Conservation (phyloP, 2,888 invertebrate species). For the Eupithecia dodoneata region DNA sequence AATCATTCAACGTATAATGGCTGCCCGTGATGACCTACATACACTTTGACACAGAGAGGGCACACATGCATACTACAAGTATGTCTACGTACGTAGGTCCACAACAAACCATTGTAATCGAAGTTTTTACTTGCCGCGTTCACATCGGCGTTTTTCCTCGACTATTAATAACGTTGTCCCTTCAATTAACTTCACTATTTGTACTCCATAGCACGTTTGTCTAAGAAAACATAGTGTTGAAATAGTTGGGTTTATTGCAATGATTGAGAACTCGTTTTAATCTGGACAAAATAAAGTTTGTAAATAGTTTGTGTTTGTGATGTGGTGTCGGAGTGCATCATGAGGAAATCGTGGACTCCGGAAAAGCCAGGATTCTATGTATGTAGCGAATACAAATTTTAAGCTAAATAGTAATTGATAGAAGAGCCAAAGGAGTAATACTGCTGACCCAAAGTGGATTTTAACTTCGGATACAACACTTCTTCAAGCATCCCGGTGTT, state of each 20-base stretch:
- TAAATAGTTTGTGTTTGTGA: background rate
- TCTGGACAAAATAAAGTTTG: background rate
- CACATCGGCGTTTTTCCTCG: slow-evolving; percentile 27
- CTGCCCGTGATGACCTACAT: slow-evolving; percentile 2
- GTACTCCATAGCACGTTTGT: slow-evolving; percentile 10
- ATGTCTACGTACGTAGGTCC: background rate
- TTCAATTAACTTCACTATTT: slow-evolving; percentile 7
- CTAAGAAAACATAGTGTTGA: slow-evolving; percentile 2
- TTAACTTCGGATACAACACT: background rate
- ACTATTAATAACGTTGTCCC: slow-evolving; percentile 13
- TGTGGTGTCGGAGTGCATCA: slow-evolving; percentile 5
- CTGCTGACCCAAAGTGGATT: background rate
- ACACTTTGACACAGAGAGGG: slow-evolving; percentile 16
- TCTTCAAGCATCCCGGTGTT: background rate
- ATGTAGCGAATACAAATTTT: slow-evolving; percentile 6
- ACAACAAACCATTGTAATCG: slow-evolving; percentile 25
- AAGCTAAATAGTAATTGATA: background rate
- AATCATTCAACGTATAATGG: background rate
- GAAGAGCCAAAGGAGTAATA: background rate
- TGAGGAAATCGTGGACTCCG: slow-evolving; percentile 32
- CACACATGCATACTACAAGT: background rate
- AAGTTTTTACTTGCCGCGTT: slow-evolving; percentile 24
- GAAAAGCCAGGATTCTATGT: slow-evolving; percentile 16
- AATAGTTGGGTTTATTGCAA: background rate
- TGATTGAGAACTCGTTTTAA: background rate